These are phyloP conservation scores for Poliocrania exsul DNA, from an alignment of 2,797 vertebrate genomes.

Conservation along the genomic window DNA sequence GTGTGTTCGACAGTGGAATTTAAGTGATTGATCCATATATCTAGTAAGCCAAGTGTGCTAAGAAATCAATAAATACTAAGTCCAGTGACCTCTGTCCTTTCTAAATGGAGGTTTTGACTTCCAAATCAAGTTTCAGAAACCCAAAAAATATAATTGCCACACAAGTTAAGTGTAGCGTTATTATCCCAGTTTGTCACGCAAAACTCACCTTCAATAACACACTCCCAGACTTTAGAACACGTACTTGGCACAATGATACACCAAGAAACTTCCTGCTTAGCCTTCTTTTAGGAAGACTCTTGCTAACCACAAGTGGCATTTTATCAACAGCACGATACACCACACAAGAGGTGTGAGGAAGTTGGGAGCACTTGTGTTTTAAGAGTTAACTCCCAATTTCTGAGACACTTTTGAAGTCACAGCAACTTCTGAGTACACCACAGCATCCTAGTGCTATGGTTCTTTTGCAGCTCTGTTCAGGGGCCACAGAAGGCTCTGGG, in stretches of 20 bases:
- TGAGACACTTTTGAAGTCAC: neutral
- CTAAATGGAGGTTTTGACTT: neutral
- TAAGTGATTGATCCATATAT: neutral
- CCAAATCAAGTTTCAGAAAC: neutral
- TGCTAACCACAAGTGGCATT: neutral
- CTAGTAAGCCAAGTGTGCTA: neutral
- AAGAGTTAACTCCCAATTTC: neutral
- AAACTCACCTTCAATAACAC: neutral
- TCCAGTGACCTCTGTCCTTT: neutral
- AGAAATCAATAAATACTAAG: fast-evolving
- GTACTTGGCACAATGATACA: neutral
- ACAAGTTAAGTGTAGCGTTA: neutral
- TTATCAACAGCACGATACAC: neutral
- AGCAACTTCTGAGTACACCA: neutral
- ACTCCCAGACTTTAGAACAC: neutral
- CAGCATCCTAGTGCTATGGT: neutral
- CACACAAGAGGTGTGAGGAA: neutral
- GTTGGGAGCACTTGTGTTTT: neutral
- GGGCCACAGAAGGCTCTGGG: neutral
- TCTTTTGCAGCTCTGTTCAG: neutral
- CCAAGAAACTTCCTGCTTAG: neutral
- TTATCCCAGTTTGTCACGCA: neutral
- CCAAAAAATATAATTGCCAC: neutral
- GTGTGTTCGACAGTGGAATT: fast-evolving
- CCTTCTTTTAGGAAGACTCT: neutral